Base-by-base conservation (phyloP, 1,140 invertebrate genomes). In the Zaprionus capensis region DNA sequence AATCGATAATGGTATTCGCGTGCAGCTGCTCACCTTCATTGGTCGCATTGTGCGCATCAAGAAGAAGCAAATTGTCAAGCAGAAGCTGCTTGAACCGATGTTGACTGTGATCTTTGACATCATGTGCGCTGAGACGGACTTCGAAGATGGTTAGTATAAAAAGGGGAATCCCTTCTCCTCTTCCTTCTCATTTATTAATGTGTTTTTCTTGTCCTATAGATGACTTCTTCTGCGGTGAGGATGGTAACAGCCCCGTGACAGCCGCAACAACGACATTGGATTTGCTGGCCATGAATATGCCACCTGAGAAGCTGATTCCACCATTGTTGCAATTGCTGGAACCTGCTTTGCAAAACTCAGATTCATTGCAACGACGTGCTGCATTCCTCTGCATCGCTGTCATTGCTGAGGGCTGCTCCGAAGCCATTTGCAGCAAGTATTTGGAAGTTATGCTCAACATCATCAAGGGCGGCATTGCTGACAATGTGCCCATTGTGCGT, bases 401-500 rank as follows among this genome's bases (percentile, higher is more conserved):
- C 49, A 93, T 97, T 55, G 95, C 96, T 9, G 97, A 98, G 93
- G 97, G 97, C 1, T 97, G 97, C 92, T 94, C 96, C 0, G 96
- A 97, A 77, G 95, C 95, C 58, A 95, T 98, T 14, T 94, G 95
- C 64, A 93, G 93, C 24, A 97, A 96, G 92, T 97, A 96, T 84
- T 92, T 97, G 12, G 93, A 96, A 76, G 92, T 94, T 5, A 96
- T 97, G 91, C 82, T 97, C 12, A 94, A 95, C 55, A 95, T 95
- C 73, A 95, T 97, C 26, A 95, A 95, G 82, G 93, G 94, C 70
- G 97, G 97, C 17, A 95, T 97, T 36, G 94, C 93, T 9, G 95
- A 96, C 93, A 82, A 93, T 2, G 93, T 94, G 56, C 93, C 94
- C 1, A 90, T 94, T 14, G 96, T 92, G 31, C 93, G 96, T 38